Evolutionary conservation across 2,888 invertebrate species (phyloP), one percentile per base, ranked within the genome.

Genomic region (Apotomis betuletana): DNA sequence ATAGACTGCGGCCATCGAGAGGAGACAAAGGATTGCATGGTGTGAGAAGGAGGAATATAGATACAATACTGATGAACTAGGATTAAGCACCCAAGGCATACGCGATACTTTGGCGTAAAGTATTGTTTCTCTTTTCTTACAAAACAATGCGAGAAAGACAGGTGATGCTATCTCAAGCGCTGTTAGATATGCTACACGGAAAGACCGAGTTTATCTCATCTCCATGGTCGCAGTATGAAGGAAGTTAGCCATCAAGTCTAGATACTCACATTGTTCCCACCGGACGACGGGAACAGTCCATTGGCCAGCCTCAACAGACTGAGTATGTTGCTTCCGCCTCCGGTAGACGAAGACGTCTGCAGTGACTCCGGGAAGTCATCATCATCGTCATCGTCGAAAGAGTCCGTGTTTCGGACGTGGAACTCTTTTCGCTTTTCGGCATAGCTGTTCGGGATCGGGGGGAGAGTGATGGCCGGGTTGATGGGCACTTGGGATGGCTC

Each of bases 311-410:
- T 87, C 5, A 92, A 79, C 27, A 93, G 76, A 67, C 89, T 92
- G 77, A 89, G 80, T 51, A 93, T 77, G 74, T 83, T 89, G 78
- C 91, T 92, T 55, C 92, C 90, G 0, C 87, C 87, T 3, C 76
- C 78, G 9, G 49, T 10, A 6, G 74, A 74, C 10, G 81, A 77
- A 0, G 83, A 74, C 13, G 75, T 71, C 68, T 80, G 74, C 76
- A 79, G 76, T 6, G 82, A 73, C 52, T 83, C 80, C 38, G 74
- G 78, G 61, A 83, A 80, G 44, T 81, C 81, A 38, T 87, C 84
- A 9, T 87, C 86, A 63, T 87, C 87, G 10, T 85, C 83, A 10
- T 85, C 83, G 54, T 85, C 85, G 13, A 49, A 51, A 0, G 74
- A 55, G 1, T 73, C 69, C 3, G 60, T n/a, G 27, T 67, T 60